Evolutionary conservation across 1,140 invertebrate species (phyloP).

Genomic region (Copidosoma floridanum): DNA sequence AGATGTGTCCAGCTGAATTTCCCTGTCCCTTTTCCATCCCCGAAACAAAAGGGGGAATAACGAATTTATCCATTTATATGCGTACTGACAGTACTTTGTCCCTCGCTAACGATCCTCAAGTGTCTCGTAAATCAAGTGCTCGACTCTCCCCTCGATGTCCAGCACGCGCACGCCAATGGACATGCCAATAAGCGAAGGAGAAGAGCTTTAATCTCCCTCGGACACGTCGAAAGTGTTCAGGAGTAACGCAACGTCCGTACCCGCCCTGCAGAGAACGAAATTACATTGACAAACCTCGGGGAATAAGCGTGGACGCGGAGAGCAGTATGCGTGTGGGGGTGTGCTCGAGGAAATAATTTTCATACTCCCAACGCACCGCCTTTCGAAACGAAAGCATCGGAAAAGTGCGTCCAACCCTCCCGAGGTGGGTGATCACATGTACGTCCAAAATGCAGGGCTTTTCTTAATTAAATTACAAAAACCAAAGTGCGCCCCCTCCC

Average conservation of each 20-base stretch:
- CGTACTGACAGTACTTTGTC: background rate
- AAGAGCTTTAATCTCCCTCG: slow-evolving; percentile 18
- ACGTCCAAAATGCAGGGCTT: too few relatives aligned
- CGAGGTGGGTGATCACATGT: too few relatives aligned
- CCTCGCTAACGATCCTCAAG: background rate
- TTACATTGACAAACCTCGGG: background rate
- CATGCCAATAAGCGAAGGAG: slow-evolving; percentile 17
- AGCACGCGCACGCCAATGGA: slow-evolving; percentile 5
- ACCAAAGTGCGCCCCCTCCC: slow-evolving; percentile 26
- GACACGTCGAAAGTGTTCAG: background rate
- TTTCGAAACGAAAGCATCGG: too few relatives aligned
- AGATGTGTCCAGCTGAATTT: too few relatives aligned
- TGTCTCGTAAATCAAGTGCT: background rate
- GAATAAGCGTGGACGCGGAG: background rate
- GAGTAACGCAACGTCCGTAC: background rate
- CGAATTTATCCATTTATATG: slow-evolving; percentile 1
- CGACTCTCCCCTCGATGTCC: background rate
- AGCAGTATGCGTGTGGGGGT: too few relatives aligned
- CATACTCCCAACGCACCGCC: too few relatives aligned
- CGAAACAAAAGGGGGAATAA: too few relatives aligned
- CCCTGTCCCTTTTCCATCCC: too few relatives aligned
- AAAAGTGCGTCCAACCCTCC: too few relatives aligned
- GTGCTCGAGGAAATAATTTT: too few relatives aligned
- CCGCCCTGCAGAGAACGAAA: too few relatives aligned
- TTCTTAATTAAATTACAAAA: slow-evolving; percentile 26